Base-by-base conservation (phyloP, 1,140 invertebrate genomes). In the Drosophila erecta region DNA sequence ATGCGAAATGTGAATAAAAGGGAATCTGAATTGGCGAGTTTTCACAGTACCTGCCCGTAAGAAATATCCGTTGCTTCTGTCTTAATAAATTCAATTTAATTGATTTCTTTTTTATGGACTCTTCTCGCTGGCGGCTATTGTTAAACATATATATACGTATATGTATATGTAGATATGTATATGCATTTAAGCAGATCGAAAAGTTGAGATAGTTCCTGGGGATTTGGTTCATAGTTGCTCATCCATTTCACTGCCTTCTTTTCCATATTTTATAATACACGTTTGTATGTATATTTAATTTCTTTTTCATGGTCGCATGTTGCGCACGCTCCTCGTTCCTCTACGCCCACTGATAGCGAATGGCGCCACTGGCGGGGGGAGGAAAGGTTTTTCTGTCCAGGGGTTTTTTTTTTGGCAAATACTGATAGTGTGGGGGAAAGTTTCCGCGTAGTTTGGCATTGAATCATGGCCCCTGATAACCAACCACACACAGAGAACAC, bases 61-160 rank as follows among this genome's bases (percentile, higher is more conserved):
- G 30, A 66, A 66, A 60, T 60, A 33, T 30, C 20, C 15, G 33
- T 37, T 41, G 55, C 22, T 15, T 43, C 27, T 58, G 76, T 50
- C 50, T 56, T 72, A 59, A 60, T 75, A 80, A 76, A 72, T 80
- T 76, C 66, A 59, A 55, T 84, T 81, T 81, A 66, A 78, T 78
- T 78, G 64, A 70, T 62, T 79, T 75, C 65, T 57, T 70, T 76
- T 27, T 62, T 43, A 70, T 70, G 40, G 22, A 67, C 62, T 67
- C 22, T 64, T 37, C 64, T 53, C 44, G n/a, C 22, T 15, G 33
- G 61, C 20, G 17, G 54, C 54, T 35, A 40, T 58, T 50, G 35
- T 49, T 35, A 37, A 64, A 51, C 41, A 51, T 40, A 17, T 51
- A 43, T 47, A 37, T 24, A 59, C 56, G 35, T 27, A 17, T 17